These are phyloP conservation scores for Andricus curvator DNA, from an alignment of 2,888 invertebrate genomes.

Conservation along the genomic window DNA sequence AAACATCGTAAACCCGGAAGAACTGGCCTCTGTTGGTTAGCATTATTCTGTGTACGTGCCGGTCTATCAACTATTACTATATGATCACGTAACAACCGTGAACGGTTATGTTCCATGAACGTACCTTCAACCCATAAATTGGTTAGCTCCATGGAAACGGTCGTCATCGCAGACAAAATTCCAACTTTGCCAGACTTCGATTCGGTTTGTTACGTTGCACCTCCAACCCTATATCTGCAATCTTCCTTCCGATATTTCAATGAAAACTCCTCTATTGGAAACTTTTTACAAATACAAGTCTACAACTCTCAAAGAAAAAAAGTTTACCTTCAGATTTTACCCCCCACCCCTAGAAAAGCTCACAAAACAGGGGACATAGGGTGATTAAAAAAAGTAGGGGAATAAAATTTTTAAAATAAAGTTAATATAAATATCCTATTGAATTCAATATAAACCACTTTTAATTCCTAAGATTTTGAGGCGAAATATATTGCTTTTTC, in stretches of 20 bases:
- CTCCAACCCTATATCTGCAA: no score
- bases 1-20: slow-evolving; percentile 32
- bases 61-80: slow-evolving; percentile 40
- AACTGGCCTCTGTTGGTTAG: slow-evolving; percentile 36
- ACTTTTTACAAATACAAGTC: neutral
- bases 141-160: slow-evolving; percentile 51
- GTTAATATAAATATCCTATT: no score
- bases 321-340: no score
- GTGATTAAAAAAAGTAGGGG: no score
- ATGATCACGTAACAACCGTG: slow-evolving; percentile 44
- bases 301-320: neutral
- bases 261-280: neutral
- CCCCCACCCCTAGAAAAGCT: no score
- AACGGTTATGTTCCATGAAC: slow-evolving; percentile 43
- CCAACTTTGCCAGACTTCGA: slow-evolving; percentile 8
- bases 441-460: no score
- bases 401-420: no score
- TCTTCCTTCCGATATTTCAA: neutral
- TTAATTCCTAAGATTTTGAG: no score
- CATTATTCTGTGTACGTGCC: slow-evolving; percentile 27
- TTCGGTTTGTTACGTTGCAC: slow-evolving; percentile 2
- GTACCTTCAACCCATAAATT: slow-evolving; percentile 41
- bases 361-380: no score
- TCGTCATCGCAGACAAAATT: slow-evolving; percentile 44
- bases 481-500: no score